phyloP scores from a whole-genome alignment of 1,140 invertebrate species.

The Goniozus legneri region DNA sequence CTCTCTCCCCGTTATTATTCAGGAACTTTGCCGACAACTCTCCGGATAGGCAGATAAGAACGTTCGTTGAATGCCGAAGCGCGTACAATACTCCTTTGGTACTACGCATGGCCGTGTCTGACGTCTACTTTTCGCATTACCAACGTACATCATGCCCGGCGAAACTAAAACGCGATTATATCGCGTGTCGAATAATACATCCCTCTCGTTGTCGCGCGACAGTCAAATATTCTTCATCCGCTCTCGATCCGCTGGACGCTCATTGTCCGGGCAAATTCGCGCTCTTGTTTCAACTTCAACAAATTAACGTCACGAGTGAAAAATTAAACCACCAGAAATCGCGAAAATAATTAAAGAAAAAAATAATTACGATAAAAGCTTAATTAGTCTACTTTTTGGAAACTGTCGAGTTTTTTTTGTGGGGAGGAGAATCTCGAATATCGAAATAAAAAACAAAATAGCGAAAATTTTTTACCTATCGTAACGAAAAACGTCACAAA shows the following conservation, averaged over 20 bases:
- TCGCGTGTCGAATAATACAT: not conserved
- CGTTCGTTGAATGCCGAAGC: conserved; percentile 51
- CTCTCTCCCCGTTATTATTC: conserved; percentile 49
- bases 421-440: not conserved
- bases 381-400: too few species aligned
- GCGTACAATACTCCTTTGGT: conserved; percentile 43
- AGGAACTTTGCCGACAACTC: conserved; percentile 56
- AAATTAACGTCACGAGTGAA: too few species aligned
- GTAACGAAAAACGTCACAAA: too few species aligned
- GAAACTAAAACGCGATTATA: not conserved
- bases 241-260: not conserved
- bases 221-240: not conserved
- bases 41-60: conserved; percentile 54
- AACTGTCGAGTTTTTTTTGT: not conserved
- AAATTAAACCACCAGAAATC: too few species aligned
- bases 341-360: too few species aligned
- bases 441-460: not conserved
- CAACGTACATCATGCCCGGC: too few species aligned
- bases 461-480: conserved; percentile 11
- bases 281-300: too few species aligned
- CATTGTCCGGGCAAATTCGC: not conserved
- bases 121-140: not conserved
- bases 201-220: not conserved
- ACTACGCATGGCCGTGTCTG: not conserved
- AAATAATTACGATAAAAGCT: too few species aligned